Conservation (phyloP, 2,888 invertebrate genomes). For the Oscheius myriophilus region DNA sequence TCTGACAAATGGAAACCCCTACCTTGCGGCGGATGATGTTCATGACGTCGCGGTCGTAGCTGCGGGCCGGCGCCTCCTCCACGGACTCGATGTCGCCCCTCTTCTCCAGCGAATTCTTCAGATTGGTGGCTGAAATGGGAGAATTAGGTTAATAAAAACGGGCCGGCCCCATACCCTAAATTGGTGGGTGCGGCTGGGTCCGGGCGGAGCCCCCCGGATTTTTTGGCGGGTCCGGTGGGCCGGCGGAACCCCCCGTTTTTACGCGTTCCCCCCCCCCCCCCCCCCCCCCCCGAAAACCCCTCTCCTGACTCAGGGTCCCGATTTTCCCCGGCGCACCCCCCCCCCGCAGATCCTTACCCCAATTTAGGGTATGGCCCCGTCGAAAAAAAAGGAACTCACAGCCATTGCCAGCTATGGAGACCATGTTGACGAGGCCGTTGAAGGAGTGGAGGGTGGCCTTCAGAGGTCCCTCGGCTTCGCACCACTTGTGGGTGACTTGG, state of each 20-base stretch:
- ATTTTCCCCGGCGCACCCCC: too few species aligned
- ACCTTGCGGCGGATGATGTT: not conserved
- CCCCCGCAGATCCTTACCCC: too few species aligned
- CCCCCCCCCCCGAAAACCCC: too few species aligned
- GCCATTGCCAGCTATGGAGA: constrained; percentile 15
- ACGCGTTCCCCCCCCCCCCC: too few species aligned
- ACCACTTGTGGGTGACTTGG: constrained; percentile 18
- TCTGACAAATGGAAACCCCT: not conserved
- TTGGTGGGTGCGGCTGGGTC: too few species aligned
- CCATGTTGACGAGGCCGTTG: constrained; percentile 10
- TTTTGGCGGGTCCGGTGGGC: too few species aligned
- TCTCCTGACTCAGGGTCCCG: too few species aligned
- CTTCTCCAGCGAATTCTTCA: constrained; percentile 17
- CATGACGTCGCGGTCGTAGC: constrained; percentile 15
- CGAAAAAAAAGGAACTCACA: not conserved
- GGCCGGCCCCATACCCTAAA: too few species aligned
- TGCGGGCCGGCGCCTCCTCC: not conserved
- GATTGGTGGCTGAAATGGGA: constrained; percentile 6
- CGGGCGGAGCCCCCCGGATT: too few species aligned
- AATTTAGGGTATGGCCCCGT: too few species aligned
- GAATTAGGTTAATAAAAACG: not conserved
- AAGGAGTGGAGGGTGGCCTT: constrained; percentile 10
- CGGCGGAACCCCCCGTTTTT: too few species aligned
- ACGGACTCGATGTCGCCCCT: constrained; percentile 5
- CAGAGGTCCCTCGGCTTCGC: constrained; percentile 4